Percentiles rank a stretch among this genome's conserved stretches.
Conservation (phyloP, 2,113 vertebrate genomes). For the Lutjanus erythropterus region DNA sequence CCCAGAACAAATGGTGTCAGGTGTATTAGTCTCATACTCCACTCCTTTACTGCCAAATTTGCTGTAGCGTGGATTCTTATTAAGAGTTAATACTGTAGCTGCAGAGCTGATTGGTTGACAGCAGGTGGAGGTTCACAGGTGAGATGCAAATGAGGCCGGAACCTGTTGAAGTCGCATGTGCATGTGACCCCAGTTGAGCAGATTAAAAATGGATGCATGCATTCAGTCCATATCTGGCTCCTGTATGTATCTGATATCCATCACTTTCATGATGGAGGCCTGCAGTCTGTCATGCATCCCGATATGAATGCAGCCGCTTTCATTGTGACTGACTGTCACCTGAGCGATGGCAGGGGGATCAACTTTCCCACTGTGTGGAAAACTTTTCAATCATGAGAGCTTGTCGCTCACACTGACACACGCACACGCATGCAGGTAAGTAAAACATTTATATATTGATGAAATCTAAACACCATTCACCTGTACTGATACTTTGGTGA, state of each 20-base stretch:
- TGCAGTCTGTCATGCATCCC: constrained; percentile 41
- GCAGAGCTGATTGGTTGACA: not conserved
- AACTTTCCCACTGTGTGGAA: constrained; percentile 66
- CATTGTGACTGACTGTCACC: constrained; percentile 54
- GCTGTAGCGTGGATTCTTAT: not conserved
- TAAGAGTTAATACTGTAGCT: not conserved
- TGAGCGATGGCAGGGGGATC: constrained; percentile 64
- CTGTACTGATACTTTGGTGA: not conserved
- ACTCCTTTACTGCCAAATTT: not conserved
- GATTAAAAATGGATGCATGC: constrained; percentile 76
- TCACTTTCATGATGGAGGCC: constrained; percentile 24
- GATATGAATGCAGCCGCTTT: constrained; percentile 62
- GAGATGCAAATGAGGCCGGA: constrained; percentile 44
- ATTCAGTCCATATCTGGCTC: constrained; percentile 55
- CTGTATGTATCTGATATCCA: constrained; percentile 52
- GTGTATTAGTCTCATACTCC: too few relatives aligned
- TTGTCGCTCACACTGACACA: constrained; percentile 14
- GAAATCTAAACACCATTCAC: not conserved
- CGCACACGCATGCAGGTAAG: constrained; percentile 20
- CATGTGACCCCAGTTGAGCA: constrained; percentile 9
- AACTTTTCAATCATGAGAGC: constrained; percentile 44
- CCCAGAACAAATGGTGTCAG: not conserved
- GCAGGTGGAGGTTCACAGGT: constrained; percentile 41
- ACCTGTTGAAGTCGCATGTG: not conserved
- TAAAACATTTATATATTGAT: not conserved